Evolutionary conservation across 2,113 vertebrate species (phyloP), one percentile per base, ranked within the genome.

Genomic region (Gobius niger): DNA sequence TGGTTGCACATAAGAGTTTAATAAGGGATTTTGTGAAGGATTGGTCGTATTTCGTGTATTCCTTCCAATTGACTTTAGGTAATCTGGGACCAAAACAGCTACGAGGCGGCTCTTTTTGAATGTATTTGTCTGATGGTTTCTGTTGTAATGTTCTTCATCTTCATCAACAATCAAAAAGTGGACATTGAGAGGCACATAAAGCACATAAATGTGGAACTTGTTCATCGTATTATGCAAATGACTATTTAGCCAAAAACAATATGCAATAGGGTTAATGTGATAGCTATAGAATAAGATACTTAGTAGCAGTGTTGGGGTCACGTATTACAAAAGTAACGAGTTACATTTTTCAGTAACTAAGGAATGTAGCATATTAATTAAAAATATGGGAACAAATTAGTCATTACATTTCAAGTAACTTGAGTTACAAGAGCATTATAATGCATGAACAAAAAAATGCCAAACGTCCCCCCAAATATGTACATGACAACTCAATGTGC

Each of bases 1-100:
- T 54, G 72, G 86, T 77, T 46, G 49, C 73, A 86, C 82, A 90
- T 89, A 80, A 87, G 87, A 89, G 65, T 82, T 85, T 73, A 85
- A 86, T 88, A 84, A 77, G 15, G 61, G 46, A 15, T 77, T 78
- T 79, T 73, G 70, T 57, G 70, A 63, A 54, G 80, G 77, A 82
- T 77, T 80, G 87, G 82, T 90, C 82, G 85, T 47, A 77, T 75
- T 70, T 42, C 60, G 82, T 73, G 63, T 87, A 81, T 88, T 82
- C 70, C 86, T 81, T 86, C 68, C 76, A 80, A 79, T 86, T 76
- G 85, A 86, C 85, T 71, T 47, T 82, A 89, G 77, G 76, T 84
- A 81, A 76, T 80, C 62, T 72, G 76, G 86, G 76, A 78, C 81
- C 78, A 66, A 15, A 16, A 47, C 59, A 56, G 68, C 77, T 81